A percentile compares a stretch with the other conserved stretches of the same genome.
These are phyloP conservation scores for Lymantria monacha DNA, from an alignment of 2,888 invertebrate species.

Conservation along the genomic window DNA sequence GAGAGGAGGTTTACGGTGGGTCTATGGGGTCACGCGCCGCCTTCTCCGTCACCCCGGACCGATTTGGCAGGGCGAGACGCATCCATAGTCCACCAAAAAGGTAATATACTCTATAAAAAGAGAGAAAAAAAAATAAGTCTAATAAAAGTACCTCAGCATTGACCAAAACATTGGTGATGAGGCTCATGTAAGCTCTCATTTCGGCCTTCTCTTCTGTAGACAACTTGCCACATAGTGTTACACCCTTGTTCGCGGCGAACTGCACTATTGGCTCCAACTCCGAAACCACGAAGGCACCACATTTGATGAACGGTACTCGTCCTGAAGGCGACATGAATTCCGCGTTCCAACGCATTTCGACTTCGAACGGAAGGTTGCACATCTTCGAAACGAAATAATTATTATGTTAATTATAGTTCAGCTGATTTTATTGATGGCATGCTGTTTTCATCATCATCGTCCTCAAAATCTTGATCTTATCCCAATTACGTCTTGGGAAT, in stretches of 20 bases:
- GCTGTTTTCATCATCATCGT: too few species aligned
- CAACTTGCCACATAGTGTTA: constrained; percentile 87
- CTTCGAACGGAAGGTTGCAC: constrained; percentile 91
- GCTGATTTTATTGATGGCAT: too few species aligned
- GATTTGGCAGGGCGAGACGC: too few species aligned
- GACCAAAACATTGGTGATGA: constrained; percentile 93
- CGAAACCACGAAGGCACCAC: constrained; percentile 93
- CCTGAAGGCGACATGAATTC: constrained; percentile 98
- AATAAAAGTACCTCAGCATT: constrained; percentile 89
- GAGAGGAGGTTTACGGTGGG: too few species aligned
- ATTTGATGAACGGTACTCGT: constrained; percentile 94
- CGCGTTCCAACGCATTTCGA: constrained; percentile 94
- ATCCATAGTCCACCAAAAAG: too few species aligned
- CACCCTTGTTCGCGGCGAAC: constrained; percentile 93
- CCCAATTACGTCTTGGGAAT: too few species aligned
- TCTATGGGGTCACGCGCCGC: too few species aligned
- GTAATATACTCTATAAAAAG: too few species aligned
- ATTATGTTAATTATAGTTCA: neutral
- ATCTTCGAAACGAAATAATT: constrained; percentile 74
- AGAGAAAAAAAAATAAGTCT: too few species aligned
- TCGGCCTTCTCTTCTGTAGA: constrained; percentile 91
- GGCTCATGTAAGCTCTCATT: constrained; percentile 95
- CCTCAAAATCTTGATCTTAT: too few species aligned
- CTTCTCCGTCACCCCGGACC: too few species aligned
- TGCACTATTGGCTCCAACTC: constrained; percentile 96